These are phyloP conservation scores for Synanthedon andrenaeformis DNA, from an alignment of 2,888 invertebrate genomes.

Conservation along the genomic window DNA sequence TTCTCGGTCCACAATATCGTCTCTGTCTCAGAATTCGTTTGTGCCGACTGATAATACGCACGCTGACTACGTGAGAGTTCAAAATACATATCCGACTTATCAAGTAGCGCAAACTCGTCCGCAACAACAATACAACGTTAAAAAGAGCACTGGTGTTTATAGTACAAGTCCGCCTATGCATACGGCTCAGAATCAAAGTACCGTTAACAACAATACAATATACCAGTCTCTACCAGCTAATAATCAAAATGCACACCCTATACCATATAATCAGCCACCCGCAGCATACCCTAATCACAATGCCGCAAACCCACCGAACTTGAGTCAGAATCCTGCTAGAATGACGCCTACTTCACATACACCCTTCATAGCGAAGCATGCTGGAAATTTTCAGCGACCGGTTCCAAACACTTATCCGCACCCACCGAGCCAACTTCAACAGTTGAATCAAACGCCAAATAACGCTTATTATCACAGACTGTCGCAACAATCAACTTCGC, in stretches of 20 bases:
- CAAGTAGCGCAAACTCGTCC: slow-evolving; percentile 43
- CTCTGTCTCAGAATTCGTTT: slow-evolving; percentile 54
- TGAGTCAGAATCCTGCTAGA: slow-evolving; percentile 52
- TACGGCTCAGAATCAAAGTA: slow-evolving; percentile 22
- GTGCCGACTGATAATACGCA: slow-evolving; percentile 38
- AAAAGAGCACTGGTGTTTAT: slow-evolving; percentile 41
- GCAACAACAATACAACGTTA: slow-evolving; percentile 43
- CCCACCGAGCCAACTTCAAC: slow-evolving; percentile 46
- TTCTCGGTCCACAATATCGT: slow-evolving; percentile 62
- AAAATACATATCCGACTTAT: slow-evolving; percentile 47
- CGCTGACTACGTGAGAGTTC: slow-evolving; percentile 49
- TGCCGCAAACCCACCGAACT: slow-evolving; percentile 51
- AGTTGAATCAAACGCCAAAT: slow-evolving; percentile 38
- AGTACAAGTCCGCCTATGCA: slow-evolving; percentile 40
- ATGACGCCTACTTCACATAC: slow-evolving; percentile 48
- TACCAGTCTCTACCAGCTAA: slow-evolving; percentile 46
- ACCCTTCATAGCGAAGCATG: slow-evolving; percentile 38
- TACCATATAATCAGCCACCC: slow-evolving; percentile 53
- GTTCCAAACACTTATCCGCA: slow-evolving; percentile 51
- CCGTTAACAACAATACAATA: slow-evolving; percentile 30
- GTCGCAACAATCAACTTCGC: slow-evolving; percentile 32
- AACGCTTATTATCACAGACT: slow-evolving; percentile 57
- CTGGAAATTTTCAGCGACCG: slow-evolving; percentile 33
- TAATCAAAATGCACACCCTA: slow-evolving; percentile 40
- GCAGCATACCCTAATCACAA: slow-evolving; percentile 41